phyloP scores from a whole-genome alignment of 2,797 vertebrate species.

The Tauraco hartlaubi region DNA sequence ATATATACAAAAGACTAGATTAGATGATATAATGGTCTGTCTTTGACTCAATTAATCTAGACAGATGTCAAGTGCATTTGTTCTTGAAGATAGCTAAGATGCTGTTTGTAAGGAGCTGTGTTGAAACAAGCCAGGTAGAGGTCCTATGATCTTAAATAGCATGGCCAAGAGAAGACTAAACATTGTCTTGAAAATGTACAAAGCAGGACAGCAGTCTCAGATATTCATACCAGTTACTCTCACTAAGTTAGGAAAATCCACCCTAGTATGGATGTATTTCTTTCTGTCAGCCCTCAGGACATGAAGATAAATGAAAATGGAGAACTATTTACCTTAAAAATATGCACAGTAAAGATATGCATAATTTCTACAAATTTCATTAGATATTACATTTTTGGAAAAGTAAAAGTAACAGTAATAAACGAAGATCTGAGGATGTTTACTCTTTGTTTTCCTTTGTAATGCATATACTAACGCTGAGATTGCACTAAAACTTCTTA shows the following conservation, averaged over 20 bases:
- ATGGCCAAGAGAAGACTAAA: neutral
- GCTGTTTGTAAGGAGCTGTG: neutral
- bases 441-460: neutral
- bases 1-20: neutral
- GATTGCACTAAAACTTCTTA: neutral
- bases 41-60: neutral
- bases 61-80: neutral
- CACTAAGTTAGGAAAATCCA: neutral
- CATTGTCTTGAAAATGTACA: neutral
- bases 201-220: neutral
- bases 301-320: neutral
- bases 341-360: neutral
- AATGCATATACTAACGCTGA: neutral
- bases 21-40: neutral
- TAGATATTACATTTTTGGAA: neutral
- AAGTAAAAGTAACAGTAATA: neutral
- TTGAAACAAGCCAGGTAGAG: neutral
- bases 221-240: neutral
- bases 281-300: neutral
- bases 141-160: neutral
- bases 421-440: neutral
- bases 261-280: neutral
- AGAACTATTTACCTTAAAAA: neutral
- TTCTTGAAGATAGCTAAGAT: neutral
- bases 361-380: neutral